Evolutionary conservation across 2,797 vertebrate species (phyloP), one percentile per base, ranked within the genome.

Genomic region (Steatocranus sp.): DNA sequence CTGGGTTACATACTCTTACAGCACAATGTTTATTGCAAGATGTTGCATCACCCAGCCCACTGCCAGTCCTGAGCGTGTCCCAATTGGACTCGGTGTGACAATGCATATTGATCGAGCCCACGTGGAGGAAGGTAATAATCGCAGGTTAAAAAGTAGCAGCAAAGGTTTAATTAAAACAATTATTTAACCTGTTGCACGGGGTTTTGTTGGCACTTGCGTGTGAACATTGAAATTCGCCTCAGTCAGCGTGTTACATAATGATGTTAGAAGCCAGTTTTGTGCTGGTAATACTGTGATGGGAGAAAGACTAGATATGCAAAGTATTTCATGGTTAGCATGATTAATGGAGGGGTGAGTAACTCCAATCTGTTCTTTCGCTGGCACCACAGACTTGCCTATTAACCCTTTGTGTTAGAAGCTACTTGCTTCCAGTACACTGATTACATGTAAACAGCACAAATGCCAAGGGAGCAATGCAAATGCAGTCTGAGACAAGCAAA

Each of bases 1-100:
- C 68, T 75, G 58, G 73, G 82, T 91, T 89, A 81, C 84, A 82
- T n/a, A 32, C 58, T 89, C 87, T 92, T 91, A 88, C 89, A 86
- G 75, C 85, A 83, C 81, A 27, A 36, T 68, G 79, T 85, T 83
- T 85, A 68, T 94, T 93, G 86, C 92, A 50, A 70, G 63, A 36
- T 32, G 86, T 93, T 93, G 86, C 93, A 88, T 94, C 93, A 20
- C 73, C 68, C 68, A 53, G 76, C 61, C 70, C 36, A 27, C 80
- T 76, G 58, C 76, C 74, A 41, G 83, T 38, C 73, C 80, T 27
- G 58, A 86, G 46, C 48, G 73, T n/a, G 86, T 86, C 82, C 80
- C 75, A 17, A 11, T 81, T 56, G 79, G 81, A 36, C 51, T 48
- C 82, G 61, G 70, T 74, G 82, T 80, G 90, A 91, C 85, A 79